Conservation (phyloP, 2,113 vertebrate genomes). For the Acanthochromis polyacanthus region DNA sequence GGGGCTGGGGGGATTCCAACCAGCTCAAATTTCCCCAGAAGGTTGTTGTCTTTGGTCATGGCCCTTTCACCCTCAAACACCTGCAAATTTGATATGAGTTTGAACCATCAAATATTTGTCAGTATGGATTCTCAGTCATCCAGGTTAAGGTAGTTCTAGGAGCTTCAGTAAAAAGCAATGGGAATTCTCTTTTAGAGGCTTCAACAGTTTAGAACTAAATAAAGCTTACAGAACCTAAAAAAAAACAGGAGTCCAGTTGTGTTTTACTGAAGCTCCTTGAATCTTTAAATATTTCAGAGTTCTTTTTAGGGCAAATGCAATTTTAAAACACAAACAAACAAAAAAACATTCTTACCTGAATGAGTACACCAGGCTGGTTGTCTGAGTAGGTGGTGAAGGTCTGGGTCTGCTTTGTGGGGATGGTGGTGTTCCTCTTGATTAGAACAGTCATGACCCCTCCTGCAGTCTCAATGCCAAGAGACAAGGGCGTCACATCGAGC, state of each 20-base stretch:
- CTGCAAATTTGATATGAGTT: slow-evolving; percentile 41
- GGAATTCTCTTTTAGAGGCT: too few relatives aligned
- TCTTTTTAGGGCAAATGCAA: not conserved
- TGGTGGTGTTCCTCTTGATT: slow-evolving; percentile 86
- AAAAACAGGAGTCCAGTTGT: too few relatives aligned
- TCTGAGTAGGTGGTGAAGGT: slow-evolving; percentile 84
- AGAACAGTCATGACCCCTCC: slow-evolving; percentile 85
- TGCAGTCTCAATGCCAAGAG: slow-evolving; percentile 84
- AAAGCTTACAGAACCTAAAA: too few relatives aligned
- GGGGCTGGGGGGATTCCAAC: slow-evolving; percentile 82
- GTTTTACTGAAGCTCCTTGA: too few relatives aligned
- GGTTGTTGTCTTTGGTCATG: slow-evolving; percentile 87
- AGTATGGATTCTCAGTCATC: too few relatives aligned
- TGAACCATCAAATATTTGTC: not conserved
- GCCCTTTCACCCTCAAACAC: slow-evolving; percentile 86
- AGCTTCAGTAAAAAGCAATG: too few relatives aligned
- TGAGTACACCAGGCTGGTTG: slow-evolving; percentile 85
- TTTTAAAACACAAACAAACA: too few relatives aligned
- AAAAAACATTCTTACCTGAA: slow-evolving; percentile 71
- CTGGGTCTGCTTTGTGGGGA: slow-evolving; percentile 84
- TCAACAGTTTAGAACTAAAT: too few relatives aligned
- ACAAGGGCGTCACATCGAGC: slow-evolving; percentile 85
- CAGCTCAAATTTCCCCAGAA: slow-evolving; percentile 84
- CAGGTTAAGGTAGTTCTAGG: too few relatives aligned
- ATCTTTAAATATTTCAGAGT: not conserved